phyloP scores from a whole-genome alignment of 1,140 invertebrate genomes.

The Cotesia glomerata region DNA sequence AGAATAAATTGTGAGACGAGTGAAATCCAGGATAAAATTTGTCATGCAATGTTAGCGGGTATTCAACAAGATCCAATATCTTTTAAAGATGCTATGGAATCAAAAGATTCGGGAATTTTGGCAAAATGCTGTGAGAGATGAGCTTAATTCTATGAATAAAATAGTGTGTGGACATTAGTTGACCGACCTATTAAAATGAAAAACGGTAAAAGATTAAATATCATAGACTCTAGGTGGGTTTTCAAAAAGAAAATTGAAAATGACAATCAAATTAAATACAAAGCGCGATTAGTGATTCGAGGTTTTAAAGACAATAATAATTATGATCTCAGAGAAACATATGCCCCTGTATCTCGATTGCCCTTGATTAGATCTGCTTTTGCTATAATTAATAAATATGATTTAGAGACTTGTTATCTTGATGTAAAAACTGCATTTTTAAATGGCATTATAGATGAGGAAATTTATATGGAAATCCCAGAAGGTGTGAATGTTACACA shows the following conservation, averaged over 20 bases:
- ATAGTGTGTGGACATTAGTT: constrained; percentile 10
- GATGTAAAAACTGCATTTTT: constrained; percentile 54
- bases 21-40: neutral
- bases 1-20: too few species aligned
- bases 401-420: constrained; percentile 43
- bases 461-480: constrained; percentile 58
- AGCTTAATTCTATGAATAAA: constrained; percentile 4
- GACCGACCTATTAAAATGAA: neutral
- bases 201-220: neutral
- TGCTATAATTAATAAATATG: constrained; percentile 29
- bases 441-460: constrained; percentile 46
- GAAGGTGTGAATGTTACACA: constrained; percentile 27
- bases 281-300: constrained; percentile 23
- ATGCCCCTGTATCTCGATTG: constrained; percentile 28
- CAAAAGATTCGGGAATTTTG: neutral
- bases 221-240: neutral
- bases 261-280: neutral
- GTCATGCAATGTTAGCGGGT: neutral
- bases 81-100: constrained; percentile 3
- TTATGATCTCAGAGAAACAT: constrained; percentile 20
- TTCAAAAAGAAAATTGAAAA: neutral
- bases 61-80: constrained; percentile 5
- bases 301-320: constrained; percentile 26
- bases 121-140: neutral
- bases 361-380: constrained; percentile 22